Base-by-base conservation (phyloP, 2,888 invertebrate species). In the Frankliniella fusca region DNA sequence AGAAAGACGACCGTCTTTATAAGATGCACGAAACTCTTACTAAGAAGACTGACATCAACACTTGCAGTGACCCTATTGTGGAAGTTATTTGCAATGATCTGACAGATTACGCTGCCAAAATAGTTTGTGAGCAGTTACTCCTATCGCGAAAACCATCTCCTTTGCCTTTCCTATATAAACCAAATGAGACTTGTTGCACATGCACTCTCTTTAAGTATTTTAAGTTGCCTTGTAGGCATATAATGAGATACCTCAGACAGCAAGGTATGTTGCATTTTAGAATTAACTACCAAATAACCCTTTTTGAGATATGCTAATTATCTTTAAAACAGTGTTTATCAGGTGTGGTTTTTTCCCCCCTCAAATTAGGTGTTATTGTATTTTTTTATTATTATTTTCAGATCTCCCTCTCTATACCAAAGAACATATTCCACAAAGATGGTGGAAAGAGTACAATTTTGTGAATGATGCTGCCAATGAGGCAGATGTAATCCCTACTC, bases 221-320 rank as follows among this genome's bases (percentile, higher is more conserved):
- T 11, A 65, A 65, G 65, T 65, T 65, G 65, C 65, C 65, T 65
- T 65, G 65, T 20, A 65, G 65, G 65, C 65, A 65, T 20, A 65
- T 65, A 18, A 65, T 65, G 65, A 65, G 65, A 65, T 65, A 7
- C 20, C 11, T 11, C 11, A 65, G 65, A 65, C 65, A 65, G 20
- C 15, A 11, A 65, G 20, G 65, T 65, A 20, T 15, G 65, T 65
- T 50, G 50, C 9, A 50, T 50, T 50, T 50, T 50, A 11, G 50
- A 11, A 9, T 50, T n/a, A n/a, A n/a, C 50, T 50, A 15, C 10
- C 50, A 11, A 15, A 11, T 65, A 65, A 65, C 11, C 11, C 20
- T 11, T 65, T 20, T 20, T 65, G 65, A 18, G 20, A 20, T 65
- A 65, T 18, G 11, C 7, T 65, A 7, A 18, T 65, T 7, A 65